Evolutionary conservation across 2,797 vertebrate species (phyloP), one percentile per base, ranked within the genome.

Genomic region (Parambassis ranga): DNA sequence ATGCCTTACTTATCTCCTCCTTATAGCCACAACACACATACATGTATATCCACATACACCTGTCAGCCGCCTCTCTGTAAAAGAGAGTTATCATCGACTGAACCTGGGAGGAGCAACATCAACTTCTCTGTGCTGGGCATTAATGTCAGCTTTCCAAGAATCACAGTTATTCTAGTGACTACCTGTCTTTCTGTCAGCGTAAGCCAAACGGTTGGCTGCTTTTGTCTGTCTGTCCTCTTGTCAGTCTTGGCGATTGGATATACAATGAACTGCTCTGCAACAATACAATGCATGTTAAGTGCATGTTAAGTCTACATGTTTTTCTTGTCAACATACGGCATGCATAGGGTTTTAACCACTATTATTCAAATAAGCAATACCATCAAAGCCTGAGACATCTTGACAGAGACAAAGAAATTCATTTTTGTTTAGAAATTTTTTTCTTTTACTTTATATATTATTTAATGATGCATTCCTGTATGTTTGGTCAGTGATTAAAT

Each of bases 81-180:
- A 88, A 83, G 79, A 83, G 52, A 83, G 80, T 82, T 88, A 84
- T 84, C 84, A 78, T 36, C 74, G 59, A 71, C 60, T 84, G 74
- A 83, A 81, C 81, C 62, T 41, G 75, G 76, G 85, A 71, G 74
- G 70, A 32, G 78, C 79, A 57, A 78, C 73, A 63, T 75, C 63
- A 60, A 70, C 36, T 27, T 44, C 72, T 48, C 58, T 1, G 2
- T 46, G 71, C 48, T 44, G 68, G 77, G 68, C 47, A 38, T 65
- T 75, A 83, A 64, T 52, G 55, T 71, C 69, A 58, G 74, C 48
- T 78, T 74, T 73, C 23, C 48, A 61, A 77, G 46, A 74, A 60
- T 51, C 35, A 31, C 48, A 41, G 41, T 57, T 65, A 71, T 61
- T 60, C 41, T 15, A 2, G n/a, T 44, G 57, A 62, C 11, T 39